Conservation (phyloP, 2,113 vertebrate genomes). For the Centropus bengalensis region DNA sequence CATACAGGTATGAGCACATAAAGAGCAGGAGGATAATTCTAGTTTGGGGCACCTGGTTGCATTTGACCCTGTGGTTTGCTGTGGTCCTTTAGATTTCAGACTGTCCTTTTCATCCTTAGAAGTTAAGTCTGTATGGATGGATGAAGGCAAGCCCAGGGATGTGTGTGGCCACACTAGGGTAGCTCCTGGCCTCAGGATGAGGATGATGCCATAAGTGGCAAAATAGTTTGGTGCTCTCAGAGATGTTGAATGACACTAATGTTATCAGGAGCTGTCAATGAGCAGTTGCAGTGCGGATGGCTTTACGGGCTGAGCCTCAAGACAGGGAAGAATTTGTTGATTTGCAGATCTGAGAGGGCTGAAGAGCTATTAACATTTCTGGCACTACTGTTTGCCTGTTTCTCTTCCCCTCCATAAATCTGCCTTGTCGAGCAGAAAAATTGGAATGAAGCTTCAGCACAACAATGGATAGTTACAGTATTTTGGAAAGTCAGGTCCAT, state of each 20-base stretch:
- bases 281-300: not conserved
- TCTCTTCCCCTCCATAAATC: not conserved
- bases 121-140: not conserved
- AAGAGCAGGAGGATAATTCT: not conserved
- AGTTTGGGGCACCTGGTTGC: not conserved
- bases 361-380: not conserved
- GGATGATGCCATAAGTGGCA: not conserved
- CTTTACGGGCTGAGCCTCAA: not conserved
- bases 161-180: not conserved
- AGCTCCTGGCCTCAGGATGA: not conserved
- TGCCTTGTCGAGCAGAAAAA: not conserved
- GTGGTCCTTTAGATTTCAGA: not conserved
- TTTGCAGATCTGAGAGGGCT: not conserved
- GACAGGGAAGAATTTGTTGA: not conserved
- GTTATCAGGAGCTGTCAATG: not conserved
- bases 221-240: not conserved
- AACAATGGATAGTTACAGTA: not conserved
- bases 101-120: fast-evolving
- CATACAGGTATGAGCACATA: not conserved
- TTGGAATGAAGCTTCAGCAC: not conserved
- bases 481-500: not conserved
- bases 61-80: not conserved
- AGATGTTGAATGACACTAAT: not conserved
- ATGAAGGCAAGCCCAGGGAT: not conserved
- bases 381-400: not conserved